phyloP scores from a whole-genome alignment of 2,113 vertebrate species.

The Penelope pileata region DNA sequence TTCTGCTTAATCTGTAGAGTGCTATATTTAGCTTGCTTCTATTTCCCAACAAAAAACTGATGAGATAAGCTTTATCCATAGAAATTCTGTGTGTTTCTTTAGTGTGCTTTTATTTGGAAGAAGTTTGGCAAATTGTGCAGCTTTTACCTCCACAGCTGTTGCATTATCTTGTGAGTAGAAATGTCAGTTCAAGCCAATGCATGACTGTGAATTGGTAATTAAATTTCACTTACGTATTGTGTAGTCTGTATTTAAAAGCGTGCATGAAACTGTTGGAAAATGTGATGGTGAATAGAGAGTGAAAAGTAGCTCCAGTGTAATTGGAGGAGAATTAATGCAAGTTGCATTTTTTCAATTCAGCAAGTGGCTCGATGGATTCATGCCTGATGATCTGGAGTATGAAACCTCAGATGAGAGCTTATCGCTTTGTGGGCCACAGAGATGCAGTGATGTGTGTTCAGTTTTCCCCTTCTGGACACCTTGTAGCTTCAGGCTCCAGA shows the following conservation, averaged over 20 bases:
- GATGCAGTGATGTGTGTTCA: conserved; percentile 89
- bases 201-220: neutral
- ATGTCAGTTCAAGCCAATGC: neutral
- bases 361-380: conserved; percentile 91
- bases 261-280: neutral
- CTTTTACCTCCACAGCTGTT: neutral
- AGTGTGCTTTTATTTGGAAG: neutral
- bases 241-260: neutral
- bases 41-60: neutral
- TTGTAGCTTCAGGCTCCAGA: conserved; percentile 92
- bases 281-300: neutral
- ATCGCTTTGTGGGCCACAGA: conserved; percentile 92
- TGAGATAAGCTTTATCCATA: neutral
- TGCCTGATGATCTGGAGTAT: conserved; percentile 96
- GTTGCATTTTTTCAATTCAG: conserved; percentile 66
- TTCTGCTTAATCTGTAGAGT: neutral
- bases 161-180: neutral
- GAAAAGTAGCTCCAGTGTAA: neutral
- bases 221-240: no score
- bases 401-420: conserved; percentile 91
- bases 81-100: neutral
- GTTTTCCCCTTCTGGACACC: conserved; percentile 94
- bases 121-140: neutral
- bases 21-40: neutral
- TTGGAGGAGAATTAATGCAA: neutral